Percentiles rank a stretch among this genome's conserved stretches.
These are phyloP conservation scores for Achatina immaculata DNA, from an alignment of 1,140 invertebrate genomes.

Conservation along the genomic window DNA sequence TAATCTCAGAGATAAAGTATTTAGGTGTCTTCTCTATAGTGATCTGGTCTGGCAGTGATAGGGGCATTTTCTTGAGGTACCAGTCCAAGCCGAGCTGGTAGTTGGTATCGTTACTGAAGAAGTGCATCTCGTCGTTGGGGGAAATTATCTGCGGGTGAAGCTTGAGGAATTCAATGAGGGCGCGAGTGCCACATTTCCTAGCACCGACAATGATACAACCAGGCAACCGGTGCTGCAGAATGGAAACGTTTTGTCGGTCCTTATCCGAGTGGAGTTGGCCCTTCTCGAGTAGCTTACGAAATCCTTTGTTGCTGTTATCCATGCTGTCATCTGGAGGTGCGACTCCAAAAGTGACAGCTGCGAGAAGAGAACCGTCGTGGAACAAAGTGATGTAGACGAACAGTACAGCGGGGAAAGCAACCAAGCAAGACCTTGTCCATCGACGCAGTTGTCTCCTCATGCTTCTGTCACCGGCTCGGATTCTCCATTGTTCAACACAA, in stretches of 20 bases:
- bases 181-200: constrained; percentile 72
- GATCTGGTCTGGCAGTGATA: constrained; percentile 65
- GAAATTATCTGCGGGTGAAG: constrained; percentile 69
- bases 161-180: constrained; percentile 70
- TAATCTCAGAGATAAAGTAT: constrained; percentile 77
- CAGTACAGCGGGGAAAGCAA: constrained; percentile 30
- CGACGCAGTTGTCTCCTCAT: constrained; percentile 23
- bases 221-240: constrained; percentile 53
- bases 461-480: neutral
- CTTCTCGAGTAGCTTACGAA: constrained; percentile 55
- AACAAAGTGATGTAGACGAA: constrained; percentile 45
- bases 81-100: constrained; percentile 71
- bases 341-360: constrained; percentile 33
- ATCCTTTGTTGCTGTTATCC: constrained; percentile 39
- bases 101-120: constrained; percentile 71
- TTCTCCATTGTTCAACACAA: neutral
- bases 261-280: neutral
- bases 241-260: constrained; percentile 68
- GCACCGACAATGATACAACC: constrained; percentile 71
- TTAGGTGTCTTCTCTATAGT: constrained; percentile 75
- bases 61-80: constrained; percentile 71
- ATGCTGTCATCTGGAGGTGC: constrained; percentile 36
- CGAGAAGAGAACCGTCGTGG: constrained; percentile 47
- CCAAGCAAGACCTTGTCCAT: constrained; percentile 16
- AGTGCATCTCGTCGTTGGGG: constrained; percentile 72